Base-by-base conservation (phyloP, 2,113 vertebrate species). In the Cacatua alba region DNA sequence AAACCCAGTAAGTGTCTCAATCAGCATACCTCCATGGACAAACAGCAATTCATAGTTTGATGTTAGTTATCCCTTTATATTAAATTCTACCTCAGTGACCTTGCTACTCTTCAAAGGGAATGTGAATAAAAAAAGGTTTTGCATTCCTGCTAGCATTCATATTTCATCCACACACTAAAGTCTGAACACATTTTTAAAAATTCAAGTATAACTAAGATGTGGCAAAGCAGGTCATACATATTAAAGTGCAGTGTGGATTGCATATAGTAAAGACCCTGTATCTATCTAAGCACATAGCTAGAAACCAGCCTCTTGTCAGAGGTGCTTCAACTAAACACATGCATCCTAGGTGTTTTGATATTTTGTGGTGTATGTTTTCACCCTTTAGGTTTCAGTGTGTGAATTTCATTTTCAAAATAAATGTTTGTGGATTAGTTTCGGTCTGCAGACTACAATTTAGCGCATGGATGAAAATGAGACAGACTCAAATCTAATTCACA, bases 341-440 rank as follows among this genome's bases (percentile, higher is more conserved):
- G 16, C 18, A 69, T 80, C 41, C 57, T 79, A 64, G 25, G 41
- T 78, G 20, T 86, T 93, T 43, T 51, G 90, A 48, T 46, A 79
- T 93, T 90, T 86, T 1, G 18, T 86, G 29, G 29, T 70, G 33
- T 49, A 75, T 68, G 20, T 77, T 87, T 94, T 93, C 37, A 84
- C 28, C 24, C 26, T 28, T 81, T 80, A 71, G 41, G 72, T 94
- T 95, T 90, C 70, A 25, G 44, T 71, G 46, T 75, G 26, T 68
- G 69, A 94, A 92, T 93, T 97, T 92, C 24, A 62, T 92, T 95
- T 94, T 92, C 63, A 37, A 88, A 96, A 87, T 79, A 94, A 86
- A 57, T 83, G 46, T 91, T 94, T 87, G 76, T 91, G 71, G 75
- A 96, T 95, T 95, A 93, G 86, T 92, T 96, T 96, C 7, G 14